Base-by-base conservation (phyloP, 2,113 vertebrate genomes). In the Noctilio leporinus region DNA sequence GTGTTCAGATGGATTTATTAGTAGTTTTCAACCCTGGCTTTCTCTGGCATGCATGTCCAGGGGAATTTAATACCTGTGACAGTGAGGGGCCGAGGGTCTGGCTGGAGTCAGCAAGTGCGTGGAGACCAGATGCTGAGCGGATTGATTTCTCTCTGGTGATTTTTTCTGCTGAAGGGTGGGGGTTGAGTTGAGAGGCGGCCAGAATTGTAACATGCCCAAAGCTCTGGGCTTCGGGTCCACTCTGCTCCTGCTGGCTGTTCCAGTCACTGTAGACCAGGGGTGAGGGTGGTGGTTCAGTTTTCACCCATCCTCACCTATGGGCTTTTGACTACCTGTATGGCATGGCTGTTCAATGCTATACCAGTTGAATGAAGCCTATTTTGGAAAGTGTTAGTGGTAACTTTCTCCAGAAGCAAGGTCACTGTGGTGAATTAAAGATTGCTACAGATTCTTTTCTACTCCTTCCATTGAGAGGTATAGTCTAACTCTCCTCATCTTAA, bases 1-100 rank as follows among this genome's bases (percentile, higher is more conserved):
- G 67, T 96, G 26, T 93, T 97, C 96, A 92, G 97, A 95, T 88
- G 84, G 94, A 92, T 95, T 96, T 97, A 95, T 94, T 95, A 96
- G 95, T 93, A 35, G 80, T 96, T 96, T 93, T 96, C 96, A 94
- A 82, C 94, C 94, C 96, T 53, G 84, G 69, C 91, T 78, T 97
- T 96, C 92, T 94, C 89, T 76, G 96, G 96, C 97, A 97, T 35
- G 94, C 95, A 51, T 94, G 97, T 97, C 97, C 94, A 81, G 97
- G 95, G 95, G 90, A 35, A 97, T 98, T 98, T 84, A 97, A 90
- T 89, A 12, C 96, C 94, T 95, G 75, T 75, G 35, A 94, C 84
- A 93, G 97, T 38, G 35, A 96, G 87, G 0, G 19, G 30, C 90
- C 3, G 0, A 0, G 59, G 96, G 94, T 70, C 95, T 91, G 94